Percentiles rank a stretch among this genome's conserved stretches.
Conservation (phyloP, 1,140 invertebrate genomes). For the Trichogramma pretiosum region DNA sequence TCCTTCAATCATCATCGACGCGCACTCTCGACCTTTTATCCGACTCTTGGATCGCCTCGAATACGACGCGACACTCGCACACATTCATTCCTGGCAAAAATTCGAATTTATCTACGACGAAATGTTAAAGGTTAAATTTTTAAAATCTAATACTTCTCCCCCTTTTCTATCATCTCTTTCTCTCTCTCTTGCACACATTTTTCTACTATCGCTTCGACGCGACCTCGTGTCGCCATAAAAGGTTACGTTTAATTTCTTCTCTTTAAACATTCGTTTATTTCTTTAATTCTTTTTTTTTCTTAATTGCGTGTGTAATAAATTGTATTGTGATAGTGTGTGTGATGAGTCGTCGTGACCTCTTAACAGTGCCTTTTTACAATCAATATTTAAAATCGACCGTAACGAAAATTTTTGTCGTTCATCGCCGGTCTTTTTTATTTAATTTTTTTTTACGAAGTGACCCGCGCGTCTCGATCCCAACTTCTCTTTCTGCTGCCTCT, state of each 20-base stretch:
- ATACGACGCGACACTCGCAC: neutral
- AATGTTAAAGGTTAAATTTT: too few relatives aligned
- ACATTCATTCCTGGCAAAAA: neutral
- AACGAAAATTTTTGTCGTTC: slow-evolving; percentile 7
- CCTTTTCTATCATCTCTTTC: slow-evolving; percentile 1
- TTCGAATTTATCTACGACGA: neutral
- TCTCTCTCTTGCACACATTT: neutral
- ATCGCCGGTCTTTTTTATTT: slow-evolving; percentile 1
- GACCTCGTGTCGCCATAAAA: neutral
- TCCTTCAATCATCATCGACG: neutral
- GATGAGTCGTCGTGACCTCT: slow-evolving; percentile 29
- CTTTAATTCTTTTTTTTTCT: slow-evolving; percentile 3
- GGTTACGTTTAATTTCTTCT: neutral
- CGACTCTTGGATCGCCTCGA: neutral
- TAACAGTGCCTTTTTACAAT: slow-evolving; percentile 36
- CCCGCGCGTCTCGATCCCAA: neutral
- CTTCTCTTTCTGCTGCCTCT: too few relatives aligned
- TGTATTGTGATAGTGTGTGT: slow-evolving; percentile 12
- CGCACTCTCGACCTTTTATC: neutral
- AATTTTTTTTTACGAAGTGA: slow-evolving; percentile 1
- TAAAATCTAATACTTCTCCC: too few relatives aligned
- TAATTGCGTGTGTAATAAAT: slow-evolving; percentile 6
- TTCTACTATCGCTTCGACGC: neutral
- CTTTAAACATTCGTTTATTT: neutral
- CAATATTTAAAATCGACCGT: slow-evolving; percentile 15